Conservation (phyloP, 2,888 invertebrate genomes). For the Leptopilina syphax region DNA sequence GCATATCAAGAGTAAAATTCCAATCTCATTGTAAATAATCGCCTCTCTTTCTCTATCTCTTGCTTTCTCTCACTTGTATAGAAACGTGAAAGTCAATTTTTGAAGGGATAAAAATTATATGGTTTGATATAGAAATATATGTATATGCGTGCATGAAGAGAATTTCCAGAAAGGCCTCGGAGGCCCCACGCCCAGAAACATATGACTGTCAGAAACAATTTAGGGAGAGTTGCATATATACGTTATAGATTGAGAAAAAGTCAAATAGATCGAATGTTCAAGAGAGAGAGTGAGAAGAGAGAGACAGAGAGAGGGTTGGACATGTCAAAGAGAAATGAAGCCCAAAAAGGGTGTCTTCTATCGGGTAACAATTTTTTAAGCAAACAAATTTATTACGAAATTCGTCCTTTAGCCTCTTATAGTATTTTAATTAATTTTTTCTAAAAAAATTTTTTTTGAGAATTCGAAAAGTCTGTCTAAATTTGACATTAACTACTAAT, state of each 20-base stretch:
- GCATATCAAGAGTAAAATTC: conserved; percentile 16
- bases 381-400: conserved; percentile 1
- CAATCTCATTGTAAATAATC: conserved; percentile 19
- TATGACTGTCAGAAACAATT: conserved; percentile 65
- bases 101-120: conserved; percentile 37
- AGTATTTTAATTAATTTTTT: no score
- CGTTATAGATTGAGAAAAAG: conserved; percentile 13
- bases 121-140: conserved; percentile 30
- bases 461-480: no score
- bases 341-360: conserved; percentile 4
- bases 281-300: neutral
- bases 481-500: no score
- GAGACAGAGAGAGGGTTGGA: neutral
- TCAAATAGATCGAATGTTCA: conserved; percentile 14
- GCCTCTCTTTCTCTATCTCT: no score
- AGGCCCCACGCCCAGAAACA: conserved; percentile 62
- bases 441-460: no score
- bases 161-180: conserved; percentile 26
- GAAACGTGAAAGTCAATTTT: neutral
- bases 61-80: no score
- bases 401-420: neutral
- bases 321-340: conserved; percentile 8
- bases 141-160: neutral
- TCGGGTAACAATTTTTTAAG: neutral
- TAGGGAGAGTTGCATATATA: conserved; percentile 46